A percentile compares a stretch with the other conserved stretches of the same genome.
Conservation (phyloP, 2,888 invertebrate genomes). For the Suillia variegata region DNA sequence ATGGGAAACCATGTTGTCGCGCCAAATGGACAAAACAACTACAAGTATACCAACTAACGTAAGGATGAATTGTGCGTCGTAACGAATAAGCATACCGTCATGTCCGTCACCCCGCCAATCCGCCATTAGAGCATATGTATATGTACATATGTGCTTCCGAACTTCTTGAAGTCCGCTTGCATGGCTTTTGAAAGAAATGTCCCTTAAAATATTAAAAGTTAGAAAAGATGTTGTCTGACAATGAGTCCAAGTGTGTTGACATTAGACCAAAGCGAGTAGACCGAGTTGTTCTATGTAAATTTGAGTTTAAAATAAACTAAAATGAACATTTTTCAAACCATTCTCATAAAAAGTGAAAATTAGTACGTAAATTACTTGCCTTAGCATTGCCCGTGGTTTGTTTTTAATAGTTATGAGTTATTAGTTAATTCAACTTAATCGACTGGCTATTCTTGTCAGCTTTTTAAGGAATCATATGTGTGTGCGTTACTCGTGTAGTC, state of each 20-base stretch:
- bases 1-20: constrained; percentile 14
- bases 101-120: neutral
- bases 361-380: too few species aligned
- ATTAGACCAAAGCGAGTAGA: too few species aligned
- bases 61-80: neutral
- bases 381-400: too few species aligned
- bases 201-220: constrained; percentile 5
- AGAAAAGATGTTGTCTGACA: constrained; percentile 8
- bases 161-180: constrained; percentile 1
- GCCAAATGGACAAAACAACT: neutral
- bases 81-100: neutral
- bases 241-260: neutral
- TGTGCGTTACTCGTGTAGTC: too few species aligned
- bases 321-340: too few species aligned
- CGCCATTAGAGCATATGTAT: neutral
- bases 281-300: constrained; percentile 30
- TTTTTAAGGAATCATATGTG: too few species aligned
- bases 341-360: too few species aligned
- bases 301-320: too few species aligned
- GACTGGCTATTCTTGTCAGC: too few species aligned
- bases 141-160: constrained; percentile 11
- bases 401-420: too few species aligned
- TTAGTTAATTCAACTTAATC: too few species aligned
- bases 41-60: neutral
- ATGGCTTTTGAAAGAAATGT: neutral